Evolutionary conservation across 1,140 invertebrate species (phyloP).

Genomic region (Drosophila tropicalis): DNA sequence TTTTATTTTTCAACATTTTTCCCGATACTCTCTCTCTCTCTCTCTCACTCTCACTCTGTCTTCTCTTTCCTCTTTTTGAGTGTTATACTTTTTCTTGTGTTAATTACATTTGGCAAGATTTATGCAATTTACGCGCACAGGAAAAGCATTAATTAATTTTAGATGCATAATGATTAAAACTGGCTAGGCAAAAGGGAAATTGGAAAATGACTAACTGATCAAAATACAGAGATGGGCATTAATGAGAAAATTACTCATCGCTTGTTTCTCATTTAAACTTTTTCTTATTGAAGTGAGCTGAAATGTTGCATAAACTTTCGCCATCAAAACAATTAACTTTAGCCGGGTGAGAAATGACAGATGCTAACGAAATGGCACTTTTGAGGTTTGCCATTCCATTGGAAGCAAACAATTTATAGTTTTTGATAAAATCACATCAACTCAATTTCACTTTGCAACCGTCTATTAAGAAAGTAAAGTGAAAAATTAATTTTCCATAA

Average conservation of each 20-base stretch:
- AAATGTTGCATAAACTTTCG: background rate
- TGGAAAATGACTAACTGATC: constrained; percentile 32
- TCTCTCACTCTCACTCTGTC: background rate
- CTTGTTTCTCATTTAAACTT: background rate
- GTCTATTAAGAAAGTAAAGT: background rate
- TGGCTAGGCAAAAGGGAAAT: constrained; percentile 36
- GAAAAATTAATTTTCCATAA: constrained; percentile 46
- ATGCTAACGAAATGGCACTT: too few relatives aligned
- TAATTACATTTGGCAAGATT: constrained; percentile 38
- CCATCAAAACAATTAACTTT: background rate
- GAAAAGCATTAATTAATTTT: constrained; percentile 41
- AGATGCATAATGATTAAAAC: constrained; percentile 41
- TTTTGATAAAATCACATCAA: background rate
- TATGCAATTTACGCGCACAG: constrained; percentile 31
- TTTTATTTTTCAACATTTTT: background rate
- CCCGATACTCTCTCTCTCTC: background rate
- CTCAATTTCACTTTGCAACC: background rate
- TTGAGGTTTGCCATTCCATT: background rate
- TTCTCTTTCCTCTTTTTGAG: background rate
- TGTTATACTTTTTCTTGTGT: constrained; percentile 6
- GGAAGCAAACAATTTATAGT: background rate
- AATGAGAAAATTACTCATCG: constrained; percentile 4
- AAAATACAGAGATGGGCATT: background rate
- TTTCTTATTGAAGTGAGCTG: background rate
- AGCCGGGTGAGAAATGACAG: too few relatives aligned